Conservation (phyloP, 2,113 vertebrate species). For the Pterophyllum scalare region DNA sequence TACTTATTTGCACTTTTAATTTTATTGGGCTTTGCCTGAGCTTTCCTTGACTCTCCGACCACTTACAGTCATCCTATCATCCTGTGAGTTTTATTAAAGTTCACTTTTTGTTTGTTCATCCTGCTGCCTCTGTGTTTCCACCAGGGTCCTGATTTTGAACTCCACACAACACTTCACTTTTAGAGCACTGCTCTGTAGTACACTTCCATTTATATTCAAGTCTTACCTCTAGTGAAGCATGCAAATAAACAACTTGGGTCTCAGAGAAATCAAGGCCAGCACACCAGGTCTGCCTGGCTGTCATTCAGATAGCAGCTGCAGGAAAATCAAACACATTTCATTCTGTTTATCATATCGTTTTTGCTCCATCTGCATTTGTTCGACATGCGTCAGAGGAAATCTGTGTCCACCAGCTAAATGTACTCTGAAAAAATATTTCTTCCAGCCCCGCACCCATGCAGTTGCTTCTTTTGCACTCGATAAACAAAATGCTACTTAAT, state of each 20-base stretch:
- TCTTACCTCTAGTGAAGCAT: neutral
- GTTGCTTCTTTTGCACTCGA: constrained; percentile 28
- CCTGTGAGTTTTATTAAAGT: constrained; percentile 3
- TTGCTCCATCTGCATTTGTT: neutral
- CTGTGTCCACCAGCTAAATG: neutral
- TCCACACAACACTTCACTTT: neutral
- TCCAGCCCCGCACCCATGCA: constrained; percentile 22
- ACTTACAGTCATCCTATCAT: neutral
- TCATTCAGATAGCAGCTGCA: neutral
- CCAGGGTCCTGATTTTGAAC: neutral
- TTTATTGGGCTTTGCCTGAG: neutral
- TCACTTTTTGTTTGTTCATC: neutral
- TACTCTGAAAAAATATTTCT: neutral
- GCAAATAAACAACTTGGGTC: neutral
- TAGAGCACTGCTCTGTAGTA: neutral
- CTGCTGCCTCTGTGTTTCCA: neutral
- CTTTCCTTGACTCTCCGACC: neutral
- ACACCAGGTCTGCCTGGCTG: neutral
- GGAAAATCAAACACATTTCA: constrained; percentile 2
- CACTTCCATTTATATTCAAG: neutral
- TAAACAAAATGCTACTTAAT: constrained; percentile 67
- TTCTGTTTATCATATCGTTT: neutral
- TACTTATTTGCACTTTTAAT: neutral
- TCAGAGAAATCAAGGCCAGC: neutral
- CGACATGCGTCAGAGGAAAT: neutral